Percentiles rank a stretch among this genome's conserved stretches.
phyloP scores from a whole-genome alignment of 2,113 vertebrate genomes.

The Limanda limanda region DNA sequence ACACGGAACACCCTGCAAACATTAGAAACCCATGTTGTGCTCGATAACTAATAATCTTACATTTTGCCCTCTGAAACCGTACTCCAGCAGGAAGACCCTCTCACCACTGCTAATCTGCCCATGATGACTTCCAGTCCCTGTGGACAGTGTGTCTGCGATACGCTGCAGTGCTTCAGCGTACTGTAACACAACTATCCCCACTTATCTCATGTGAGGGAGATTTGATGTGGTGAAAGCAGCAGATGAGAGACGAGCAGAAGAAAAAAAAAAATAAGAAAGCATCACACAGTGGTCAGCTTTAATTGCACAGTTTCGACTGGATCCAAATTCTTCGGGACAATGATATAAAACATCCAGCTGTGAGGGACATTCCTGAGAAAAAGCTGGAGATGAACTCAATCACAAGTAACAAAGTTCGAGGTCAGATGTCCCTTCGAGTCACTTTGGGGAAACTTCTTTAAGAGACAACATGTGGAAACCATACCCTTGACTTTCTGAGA shows the following conservation, averaged over 20 bases:
- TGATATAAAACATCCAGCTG: slow-evolving; percentile 53
- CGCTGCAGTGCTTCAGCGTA: slow-evolving; percentile 6
- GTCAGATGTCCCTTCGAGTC: slow-evolving; percentile 55
- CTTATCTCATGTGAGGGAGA: slow-evolving; percentile 34
- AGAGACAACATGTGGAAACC: slow-evolving; percentile 36
- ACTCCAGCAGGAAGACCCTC: slow-evolving; percentile 40
- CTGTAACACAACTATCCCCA: slow-evolving; percentile 15
- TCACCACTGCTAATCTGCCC: slow-evolving; percentile 20
- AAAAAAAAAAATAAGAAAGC: neutral
- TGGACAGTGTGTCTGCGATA: slow-evolving; percentile 16
- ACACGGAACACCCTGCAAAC: neutral
- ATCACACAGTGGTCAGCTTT: slow-evolving; percentile 9
- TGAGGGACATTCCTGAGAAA: slow-evolving; percentile 40
- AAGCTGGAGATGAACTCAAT: slow-evolving; percentile 46
- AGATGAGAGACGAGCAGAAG: slow-evolving; percentile 23
- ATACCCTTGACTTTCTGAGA: slow-evolving; percentile 8
- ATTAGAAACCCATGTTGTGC: slow-evolving; percentile 1
- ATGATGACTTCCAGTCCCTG: slow-evolving; percentile 41
- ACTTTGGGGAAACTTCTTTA: slow-evolving; percentile 39
- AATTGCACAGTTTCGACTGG: slow-evolving; percentile 20
- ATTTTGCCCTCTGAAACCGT: slow-evolving; percentile 19
- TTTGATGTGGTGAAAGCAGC: slow-evolving; percentile 38
- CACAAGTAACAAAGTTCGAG: slow-evolving; percentile 13
- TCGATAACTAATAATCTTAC: slow-evolving; percentile 1
- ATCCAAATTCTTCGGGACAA: slow-evolving; percentile 37